These are phyloP conservation scores for Enoplosus armatus DNA, from an alignment of 2,797 vertebrate species.

Conservation along the genomic window DNA sequence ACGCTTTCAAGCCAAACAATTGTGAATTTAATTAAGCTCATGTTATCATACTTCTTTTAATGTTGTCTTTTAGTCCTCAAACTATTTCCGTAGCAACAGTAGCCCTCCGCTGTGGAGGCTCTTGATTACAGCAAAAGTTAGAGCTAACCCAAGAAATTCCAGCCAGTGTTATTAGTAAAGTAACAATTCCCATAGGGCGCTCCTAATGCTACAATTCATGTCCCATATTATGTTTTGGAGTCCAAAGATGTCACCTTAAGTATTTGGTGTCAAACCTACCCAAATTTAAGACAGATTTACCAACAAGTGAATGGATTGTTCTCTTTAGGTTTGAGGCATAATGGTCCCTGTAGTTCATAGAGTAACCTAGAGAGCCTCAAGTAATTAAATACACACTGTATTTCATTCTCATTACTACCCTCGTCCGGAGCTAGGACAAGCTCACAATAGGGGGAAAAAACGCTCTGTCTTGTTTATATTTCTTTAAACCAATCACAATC, in stretches of 20 bases:
- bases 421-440: not conserved
- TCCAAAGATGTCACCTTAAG: not conserved
- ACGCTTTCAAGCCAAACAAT: constrained; percentile 47
- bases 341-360: not conserved
- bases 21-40: constrained; percentile 66
- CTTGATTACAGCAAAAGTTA: constrained; percentile 33
- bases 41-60: constrained; percentile 59
- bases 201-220: not conserved
- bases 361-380: not conserved
- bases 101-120: constrained; percentile 4
- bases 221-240: not conserved
- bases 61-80: constrained; percentile 39
- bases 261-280: not conserved
- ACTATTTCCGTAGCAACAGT: constrained; percentile 23
- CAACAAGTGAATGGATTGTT: not conserved
- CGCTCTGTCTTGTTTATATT: no score
- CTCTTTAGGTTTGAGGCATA: not conserved
- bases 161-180: not conserved
- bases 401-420: not conserved
- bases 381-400: not conserved
- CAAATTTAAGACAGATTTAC: not conserved
- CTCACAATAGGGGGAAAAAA: no score
- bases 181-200: not conserved
- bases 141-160: not conserved
- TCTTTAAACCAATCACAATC: no score